A percentile compares a stretch with the other conserved stretches of the same genome.
Conservation (phyloP, 1,140 invertebrate species). For the Neodiprion fabricii region DNA sequence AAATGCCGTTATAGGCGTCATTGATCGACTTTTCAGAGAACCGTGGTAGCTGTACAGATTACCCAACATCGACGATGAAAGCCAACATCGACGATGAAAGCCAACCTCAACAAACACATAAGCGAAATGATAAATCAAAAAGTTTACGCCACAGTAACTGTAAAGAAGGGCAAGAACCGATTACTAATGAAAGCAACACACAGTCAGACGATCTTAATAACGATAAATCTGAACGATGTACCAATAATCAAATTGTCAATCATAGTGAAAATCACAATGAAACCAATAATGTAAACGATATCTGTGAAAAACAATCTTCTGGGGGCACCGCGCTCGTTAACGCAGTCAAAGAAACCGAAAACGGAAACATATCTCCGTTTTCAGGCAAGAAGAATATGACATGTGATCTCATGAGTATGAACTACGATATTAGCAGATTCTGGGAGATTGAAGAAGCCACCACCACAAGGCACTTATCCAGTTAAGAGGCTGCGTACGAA, state of each 20-base stretch:
- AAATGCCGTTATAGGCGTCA: constrained; percentile 8
- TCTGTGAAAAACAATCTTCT: constrained; percentile 15
- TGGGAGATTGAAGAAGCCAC: constrained; percentile 28
- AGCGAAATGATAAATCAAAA: constrained; percentile 5
- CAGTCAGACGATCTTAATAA: background rate
- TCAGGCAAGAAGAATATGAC: background rate
- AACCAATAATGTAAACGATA: constrained; percentile 8
- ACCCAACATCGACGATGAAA: background rate
- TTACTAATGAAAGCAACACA: background rate
- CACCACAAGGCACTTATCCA: background rate
- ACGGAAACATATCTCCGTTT: constrained; percentile 15
- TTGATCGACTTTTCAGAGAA: constrained; percentile 19
- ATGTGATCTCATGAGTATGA: background rate
- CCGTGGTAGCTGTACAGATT: constrained; percentile 10
- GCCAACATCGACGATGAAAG: background rate
- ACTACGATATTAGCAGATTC: constrained; percentile 14
- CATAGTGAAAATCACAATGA: background rate
- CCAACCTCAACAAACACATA: background rate
- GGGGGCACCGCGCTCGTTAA: background rate
- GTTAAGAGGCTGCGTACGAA: constrained; percentile 26
- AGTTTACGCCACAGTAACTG: background rate
- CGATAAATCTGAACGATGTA: constrained; percentile 21
- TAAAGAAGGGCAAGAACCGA: background rate
- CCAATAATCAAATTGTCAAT: constrained; percentile 9
- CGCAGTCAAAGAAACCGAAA: too few species aligned